Base-by-base conservation (phyloP, 2,113 vertebrate genomes). In the Grus americana region DNA sequence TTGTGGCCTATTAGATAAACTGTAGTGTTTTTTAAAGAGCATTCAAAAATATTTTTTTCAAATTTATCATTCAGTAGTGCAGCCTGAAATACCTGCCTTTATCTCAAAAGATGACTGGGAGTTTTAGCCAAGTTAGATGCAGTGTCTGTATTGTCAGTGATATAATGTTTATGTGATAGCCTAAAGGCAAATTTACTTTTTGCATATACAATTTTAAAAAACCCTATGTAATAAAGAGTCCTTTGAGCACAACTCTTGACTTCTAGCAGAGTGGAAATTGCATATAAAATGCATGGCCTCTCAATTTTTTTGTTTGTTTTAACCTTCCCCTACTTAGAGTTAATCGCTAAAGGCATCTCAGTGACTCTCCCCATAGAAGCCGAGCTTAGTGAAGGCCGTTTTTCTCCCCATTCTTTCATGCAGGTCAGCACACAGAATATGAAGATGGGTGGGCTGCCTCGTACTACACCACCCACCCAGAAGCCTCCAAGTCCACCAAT, bases 371-470 rank as follows among this genome's bases (percentile, higher is more conserved):
- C 93, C 38, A 46, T 93, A 5, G 36, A 93, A 82, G 62, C 84
- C 88, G 92, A 97, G 82, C 96, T 97, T 81, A 97, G 90, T 88
- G 86, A 97, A 95, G 86, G 94, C 86, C 2, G 1, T 88, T 96
- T 97, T 90, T 98, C 34, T 93, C 90, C 92, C 86, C 62, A 0
- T 94, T 97, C 84, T 97, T 80, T 73, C 92, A 61, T 93, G 29
- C 96, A 99, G 99, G 99, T 99, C 97, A 99, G 99, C 87, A 99
- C 99, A 93, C 99, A 99, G 98, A 99, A 99, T 91, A 99, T 99
- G 99, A 99, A 99, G 98, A 98, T 99, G 90, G 99, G 99, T 66
- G 98, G 98, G 63, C 98, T 99, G 90, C 99, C 99, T 68, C 99
- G 99, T 93, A 99, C 99, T 61, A 99, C 99, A 90, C 99, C 99